Evolutionary conservation across 2,888 invertebrate species (phyloP).

Genomic region (Standfussiana lucernea): DNA sequence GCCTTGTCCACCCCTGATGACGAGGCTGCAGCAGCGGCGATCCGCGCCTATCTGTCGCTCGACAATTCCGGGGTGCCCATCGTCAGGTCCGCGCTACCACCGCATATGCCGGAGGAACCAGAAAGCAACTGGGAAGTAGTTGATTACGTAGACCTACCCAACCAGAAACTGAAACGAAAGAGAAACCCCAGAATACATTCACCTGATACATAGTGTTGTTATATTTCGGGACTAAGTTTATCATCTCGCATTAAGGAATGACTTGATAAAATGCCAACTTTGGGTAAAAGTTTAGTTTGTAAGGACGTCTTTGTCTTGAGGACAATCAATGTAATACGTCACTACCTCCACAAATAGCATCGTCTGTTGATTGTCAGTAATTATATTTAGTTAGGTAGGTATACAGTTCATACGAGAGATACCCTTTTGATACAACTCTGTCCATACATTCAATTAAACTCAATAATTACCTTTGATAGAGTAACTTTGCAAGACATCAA

Average conservation of each 20-base stretch:
- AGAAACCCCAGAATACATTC: constrained; percentile 42
- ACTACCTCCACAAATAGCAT: constrained; percentile 35
- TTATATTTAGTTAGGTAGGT: constrained; percentile 2
- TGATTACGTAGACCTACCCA: constrained; percentile 92
- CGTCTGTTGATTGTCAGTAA: constrained; percentile 22
- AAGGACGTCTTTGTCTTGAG: constrained; percentile 25
- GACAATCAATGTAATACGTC: constrained; percentile 18
- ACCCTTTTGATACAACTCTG: constrained; percentile 7
- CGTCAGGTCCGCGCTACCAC: constrained; percentile 90
- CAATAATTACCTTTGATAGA: background rate
- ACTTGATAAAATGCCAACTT: constrained; percentile 20
- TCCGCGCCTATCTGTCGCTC: constrained; percentile 92
- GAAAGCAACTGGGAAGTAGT: constrained; percentile 92
- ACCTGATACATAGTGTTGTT: constrained; percentile 23
- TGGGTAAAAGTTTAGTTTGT: constrained; percentile 21
- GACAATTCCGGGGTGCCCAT: constrained; percentile 91
- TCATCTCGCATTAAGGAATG: background rate
- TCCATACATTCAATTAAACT: constrained; percentile 11
- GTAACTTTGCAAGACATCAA: constrained; percentile 11
- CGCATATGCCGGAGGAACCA: constrained; percentile 86
- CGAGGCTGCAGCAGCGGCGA: constrained; percentile 87
- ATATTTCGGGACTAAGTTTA: constrained; percentile 1
- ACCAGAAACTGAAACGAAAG: constrained; percentile 51
- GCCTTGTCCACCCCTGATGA: constrained; percentile 85
- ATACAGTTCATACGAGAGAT: constrained; percentile 9